Evolutionary conservation across 2,113 vertebrate genomes (phyloP).

Genomic region (Pseudopipra pipra): DNA sequence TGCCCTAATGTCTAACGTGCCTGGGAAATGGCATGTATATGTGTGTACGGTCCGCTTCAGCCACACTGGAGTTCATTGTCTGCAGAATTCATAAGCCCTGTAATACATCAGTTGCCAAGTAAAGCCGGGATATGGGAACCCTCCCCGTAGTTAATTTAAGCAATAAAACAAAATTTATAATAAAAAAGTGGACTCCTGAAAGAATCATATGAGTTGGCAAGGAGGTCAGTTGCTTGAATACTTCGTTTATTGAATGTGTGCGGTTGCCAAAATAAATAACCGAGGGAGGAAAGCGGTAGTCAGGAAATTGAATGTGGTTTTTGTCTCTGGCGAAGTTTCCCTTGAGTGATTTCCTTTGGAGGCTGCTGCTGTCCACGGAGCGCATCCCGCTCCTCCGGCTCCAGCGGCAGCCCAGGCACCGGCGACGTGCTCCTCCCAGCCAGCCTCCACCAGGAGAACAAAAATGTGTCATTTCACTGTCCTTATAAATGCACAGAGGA

Average conservation of each 20-base stretch:
- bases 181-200: neutral
- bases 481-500: conserved; percentile 52
- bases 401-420: neutral
- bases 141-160: conserved; percentile 34
- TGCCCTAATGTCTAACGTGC: neutral
- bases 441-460: neutral
- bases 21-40: neutral
- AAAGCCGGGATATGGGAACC: neutral
- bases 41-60: neutral
- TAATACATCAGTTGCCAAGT: conserved; percentile 22
- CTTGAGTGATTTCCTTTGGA: conserved; percentile 81
- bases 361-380: conserved; percentile 47
- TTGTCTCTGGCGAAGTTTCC: conserved; percentile 77
- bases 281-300: conserved; percentile 33
- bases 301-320: conserved; percentile 73
- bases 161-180: neutral
- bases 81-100: conserved; percentile 26
- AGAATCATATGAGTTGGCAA: neutral
- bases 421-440: neutral
- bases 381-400: neutral
- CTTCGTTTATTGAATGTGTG: conserved; percentile 56
- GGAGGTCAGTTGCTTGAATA: conserved; percentile 24
- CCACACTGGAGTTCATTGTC: conserved; percentile 46
- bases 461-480: conserved; percentile 45
- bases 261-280: conserved; percentile 75